Evolutionary conservation across 2,797 vertebrate species (phyloP).

Genomic region (Petrocephalus sullivani): DNA sequence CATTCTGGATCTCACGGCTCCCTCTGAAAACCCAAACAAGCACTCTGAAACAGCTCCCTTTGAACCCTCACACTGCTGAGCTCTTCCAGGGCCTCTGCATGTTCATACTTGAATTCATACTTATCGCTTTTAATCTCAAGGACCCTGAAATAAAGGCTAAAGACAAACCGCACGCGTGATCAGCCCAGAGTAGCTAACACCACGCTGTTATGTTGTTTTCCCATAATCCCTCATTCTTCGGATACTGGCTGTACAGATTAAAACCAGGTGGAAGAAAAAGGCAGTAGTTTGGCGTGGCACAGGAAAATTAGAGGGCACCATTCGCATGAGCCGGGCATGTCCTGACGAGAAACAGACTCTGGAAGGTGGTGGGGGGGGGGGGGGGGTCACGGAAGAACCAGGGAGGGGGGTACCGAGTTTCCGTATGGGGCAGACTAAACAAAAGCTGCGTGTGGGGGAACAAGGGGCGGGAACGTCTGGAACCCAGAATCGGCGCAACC

Average conservation of each 20-base stretch:
- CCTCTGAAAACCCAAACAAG: neutral
- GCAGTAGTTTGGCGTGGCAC: neutral
- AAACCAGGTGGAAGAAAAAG: neutral
- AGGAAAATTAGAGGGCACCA: slow-evolving; percentile 19
- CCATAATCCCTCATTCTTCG: neutral
- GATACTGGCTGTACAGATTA: neutral
- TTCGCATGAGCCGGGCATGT: neutral
- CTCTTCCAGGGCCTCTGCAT: neutral
- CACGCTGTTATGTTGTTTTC: neutral
- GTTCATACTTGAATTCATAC: neutral
- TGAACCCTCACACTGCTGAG: neutral
- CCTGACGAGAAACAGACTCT: slow-evolving; percentile 18
- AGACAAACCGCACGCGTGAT: neutral
- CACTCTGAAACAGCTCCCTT: neutral
- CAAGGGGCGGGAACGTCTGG: neutral
- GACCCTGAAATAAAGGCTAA: neutral
- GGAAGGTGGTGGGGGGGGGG: neutral
- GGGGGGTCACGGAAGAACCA: neutral
- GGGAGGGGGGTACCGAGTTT: neutral
- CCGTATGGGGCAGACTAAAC: slow-evolving; percentile 23
- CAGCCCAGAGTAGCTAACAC: neutral
- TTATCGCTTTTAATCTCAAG: neutral
- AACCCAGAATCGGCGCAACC: neutral
- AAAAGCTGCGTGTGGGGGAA: neutral
- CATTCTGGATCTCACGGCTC: neutral